These are phyloP conservation scores for Oreochromis niloticus DNA, from an alignment of 2,113 vertebrate genomes.

Conservation along the genomic window DNA sequence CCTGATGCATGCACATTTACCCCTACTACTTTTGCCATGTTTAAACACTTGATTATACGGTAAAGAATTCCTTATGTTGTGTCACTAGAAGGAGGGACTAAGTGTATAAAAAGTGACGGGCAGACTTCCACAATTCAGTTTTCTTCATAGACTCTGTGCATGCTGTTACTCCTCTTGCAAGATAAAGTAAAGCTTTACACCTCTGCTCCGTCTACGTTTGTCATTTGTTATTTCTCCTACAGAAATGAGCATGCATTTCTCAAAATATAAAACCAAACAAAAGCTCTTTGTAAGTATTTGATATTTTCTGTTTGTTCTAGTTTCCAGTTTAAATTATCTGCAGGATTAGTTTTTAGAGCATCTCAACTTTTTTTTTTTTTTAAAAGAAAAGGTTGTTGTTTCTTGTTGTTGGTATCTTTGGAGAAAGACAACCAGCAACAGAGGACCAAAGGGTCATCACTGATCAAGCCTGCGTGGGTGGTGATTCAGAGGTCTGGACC, in stretches of 20 bases:
- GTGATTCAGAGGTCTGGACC: not conserved
- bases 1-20: too few species aligned
- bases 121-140: not conserved
- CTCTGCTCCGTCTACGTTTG: not conserved
- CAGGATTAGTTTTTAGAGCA: not conserved
- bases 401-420: not conserved
- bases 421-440: not conserved
- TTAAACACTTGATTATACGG: too few species aligned
- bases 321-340: not conserved
- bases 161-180: not conserved
- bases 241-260: not conserved
- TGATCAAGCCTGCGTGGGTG: not conserved
- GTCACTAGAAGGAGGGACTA: not conserved
- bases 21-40: too few species aligned
- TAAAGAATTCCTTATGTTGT: too few species aligned
- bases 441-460: not conserved
- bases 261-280: not conserved
- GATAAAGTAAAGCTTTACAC: not conserved
- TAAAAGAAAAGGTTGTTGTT: not conserved
- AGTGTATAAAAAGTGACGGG: not conserved
- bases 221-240: not conserved
- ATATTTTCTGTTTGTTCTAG: not conserved
- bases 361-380: not conserved
- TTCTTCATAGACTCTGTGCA: not conserved
- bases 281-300: not conserved